Percentiles rank a stretch among this genome's conserved stretches.
Conservation (phyloP, 2,888 invertebrate species). For the Psylliodes chrysocephalus region DNA sequence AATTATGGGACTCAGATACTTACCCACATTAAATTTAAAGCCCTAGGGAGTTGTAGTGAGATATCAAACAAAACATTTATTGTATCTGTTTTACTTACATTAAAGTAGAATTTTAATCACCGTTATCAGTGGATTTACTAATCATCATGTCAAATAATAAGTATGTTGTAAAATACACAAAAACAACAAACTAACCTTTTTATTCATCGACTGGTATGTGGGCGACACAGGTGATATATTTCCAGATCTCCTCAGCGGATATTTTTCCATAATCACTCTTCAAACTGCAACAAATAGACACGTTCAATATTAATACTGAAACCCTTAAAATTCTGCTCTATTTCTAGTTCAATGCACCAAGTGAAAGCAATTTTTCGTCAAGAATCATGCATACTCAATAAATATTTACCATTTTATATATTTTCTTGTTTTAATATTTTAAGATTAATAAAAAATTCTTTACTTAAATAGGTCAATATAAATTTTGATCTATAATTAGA, state of each 20-base stretch:
- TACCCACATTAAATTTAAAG: too few species aligned
- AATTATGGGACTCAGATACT: too few species aligned
- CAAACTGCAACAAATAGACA: constrained; percentile 50
- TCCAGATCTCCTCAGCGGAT: constrained; percentile 72
- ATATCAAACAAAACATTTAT: too few species aligned
- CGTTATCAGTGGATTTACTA: too few species aligned
- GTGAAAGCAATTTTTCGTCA: constrained; percentile 7
- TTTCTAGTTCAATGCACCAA: constrained; percentile 15
- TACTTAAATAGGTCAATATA: neutral
- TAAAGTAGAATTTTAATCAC: too few species aligned
- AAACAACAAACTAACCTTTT: constrained; percentile 65
- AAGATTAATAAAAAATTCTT: neutral
- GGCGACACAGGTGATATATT: constrained; percentile 66
- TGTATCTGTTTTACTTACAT: too few species aligned
- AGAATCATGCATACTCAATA: neutral
- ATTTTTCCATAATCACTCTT: constrained; percentile 73
- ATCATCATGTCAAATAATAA: too few species aligned
- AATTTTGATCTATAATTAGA: neutral
- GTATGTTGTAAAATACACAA: neutral
- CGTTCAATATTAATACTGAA: constrained; percentile 25
- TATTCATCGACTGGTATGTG: constrained; percentile 72
- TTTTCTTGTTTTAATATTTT: too few species aligned
- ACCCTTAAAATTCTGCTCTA: neutral
- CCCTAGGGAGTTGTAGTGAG: too few species aligned
- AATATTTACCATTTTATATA: constrained; percentile 21